phyloP scores from a whole-genome alignment of 2,113 vertebrate species.

The Coreoperca whiteheadi region DNA sequence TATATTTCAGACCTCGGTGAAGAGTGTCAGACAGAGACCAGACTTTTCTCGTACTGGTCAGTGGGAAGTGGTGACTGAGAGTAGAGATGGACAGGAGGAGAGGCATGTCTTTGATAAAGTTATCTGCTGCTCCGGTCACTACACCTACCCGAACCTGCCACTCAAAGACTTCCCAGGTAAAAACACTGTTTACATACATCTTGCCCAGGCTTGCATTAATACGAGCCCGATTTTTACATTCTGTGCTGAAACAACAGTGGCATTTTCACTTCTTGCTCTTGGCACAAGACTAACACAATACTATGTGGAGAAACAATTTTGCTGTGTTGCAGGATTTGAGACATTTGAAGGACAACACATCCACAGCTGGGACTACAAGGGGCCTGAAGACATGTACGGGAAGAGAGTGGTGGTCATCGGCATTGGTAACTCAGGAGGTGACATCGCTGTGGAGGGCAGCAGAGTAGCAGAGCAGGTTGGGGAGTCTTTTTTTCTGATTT shows the following conservation, averaged over 20 bases:
- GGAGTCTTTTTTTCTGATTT: background rate
- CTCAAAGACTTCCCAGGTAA: conserved; percentile 90
- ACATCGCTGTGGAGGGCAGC: conserved; percentile 92
- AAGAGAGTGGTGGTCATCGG: conserved; percentile 90
- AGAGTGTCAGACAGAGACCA: conserved; percentile 80
- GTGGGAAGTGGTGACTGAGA: conserved; percentile 89
- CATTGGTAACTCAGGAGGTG: conserved; percentile 92
- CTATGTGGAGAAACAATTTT: background rate
- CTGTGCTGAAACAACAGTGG: background rate
- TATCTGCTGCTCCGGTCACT: conserved; percentile 89
- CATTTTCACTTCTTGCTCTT: background rate
- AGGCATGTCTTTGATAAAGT: conserved; percentile 88
- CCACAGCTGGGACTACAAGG: conserved; percentile 94
- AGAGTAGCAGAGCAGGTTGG: conserved; percentile 88
- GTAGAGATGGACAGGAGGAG: conserved; percentile 70
- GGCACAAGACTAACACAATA: conserved; percentile 80
- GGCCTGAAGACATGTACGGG: conserved; percentile 78
- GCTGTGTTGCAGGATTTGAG: conserved; percentile 85
- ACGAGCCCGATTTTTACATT: conserved; percentile 75
- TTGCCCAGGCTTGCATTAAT: conserved; percentile 52
- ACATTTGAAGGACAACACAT: conserved; percentile 88
- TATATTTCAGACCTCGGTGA: conserved; percentile 85
- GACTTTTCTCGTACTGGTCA: conserved; percentile 88
- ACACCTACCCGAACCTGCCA: conserved; percentile 84
- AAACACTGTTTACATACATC: background rate